Evolutionary conservation across 2,797 vertebrate genomes (phyloP), one percentile per base, ranked within the genome.

Genomic region (Rhyacichthys aspro): DNA sequence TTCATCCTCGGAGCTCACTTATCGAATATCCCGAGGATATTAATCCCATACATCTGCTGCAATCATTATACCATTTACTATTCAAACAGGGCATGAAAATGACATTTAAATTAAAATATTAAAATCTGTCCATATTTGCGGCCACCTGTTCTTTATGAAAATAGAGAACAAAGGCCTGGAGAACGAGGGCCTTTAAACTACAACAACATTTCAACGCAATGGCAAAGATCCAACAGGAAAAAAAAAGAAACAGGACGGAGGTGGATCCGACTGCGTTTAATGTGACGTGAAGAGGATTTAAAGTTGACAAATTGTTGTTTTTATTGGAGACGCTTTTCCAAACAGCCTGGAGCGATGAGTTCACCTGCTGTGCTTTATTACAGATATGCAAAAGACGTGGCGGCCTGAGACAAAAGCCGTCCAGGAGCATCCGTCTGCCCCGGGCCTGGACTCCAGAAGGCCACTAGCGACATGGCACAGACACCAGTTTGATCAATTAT

Each of bases 91-190:
- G 70, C 87, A 90, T 86, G 87, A 88, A 90, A 89, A 87, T 88
- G 7, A 76, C 88, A 93, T 92, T 93, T 91, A 91, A 92, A 93
- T 92, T 71, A 78, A 91, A 74, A 86, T 89, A 88, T 86, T 89
- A 88, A 86, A 90, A 92, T 90, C 63, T 42, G 70, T 63, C 86
- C 70, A 66, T 86, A 88, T 89, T 91, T 90, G 79, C 77, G 80
- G 81, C 88, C 81, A 90, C 88, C 88, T 84, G 88, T 90, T 89
- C 83, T 63, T 76, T 85, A 93, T 91, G 91, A 86, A 93, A 93
- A 93, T 91, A 78, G 42, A 59, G 45, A 79, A 72, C 50, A 59
- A 67, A 62, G 78, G 78, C 62, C 72, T 70, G 63, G 71, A 70
- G 65, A 39, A 64, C 43, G 41, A 72, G 62, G 78, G 33, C 46